Conservation (phyloP, 2,113 vertebrate genomes). For the Megaceryle torquata region DNA sequence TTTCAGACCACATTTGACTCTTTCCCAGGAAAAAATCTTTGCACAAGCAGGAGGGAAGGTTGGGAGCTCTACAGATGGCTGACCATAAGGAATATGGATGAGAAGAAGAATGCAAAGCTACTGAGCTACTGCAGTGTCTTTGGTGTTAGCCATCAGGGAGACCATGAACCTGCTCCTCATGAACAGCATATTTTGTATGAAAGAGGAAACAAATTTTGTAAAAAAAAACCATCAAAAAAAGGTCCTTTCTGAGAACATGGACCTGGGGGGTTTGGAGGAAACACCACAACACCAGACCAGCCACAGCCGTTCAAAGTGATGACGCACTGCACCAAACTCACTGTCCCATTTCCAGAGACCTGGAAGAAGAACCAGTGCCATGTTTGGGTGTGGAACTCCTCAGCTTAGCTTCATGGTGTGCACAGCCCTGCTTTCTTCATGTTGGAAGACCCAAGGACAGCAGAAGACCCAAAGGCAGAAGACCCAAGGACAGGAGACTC, state of each 20-base stretch:
- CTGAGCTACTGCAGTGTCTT: background rate
- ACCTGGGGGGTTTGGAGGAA: background rate
- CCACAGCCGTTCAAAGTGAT: accelerated
- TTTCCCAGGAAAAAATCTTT: background rate
- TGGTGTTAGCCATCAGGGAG: background rate
- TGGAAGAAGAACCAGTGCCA: accelerated
- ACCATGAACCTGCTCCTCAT: background rate
- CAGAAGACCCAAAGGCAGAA: background rate
- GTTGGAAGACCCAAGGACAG: background rate
- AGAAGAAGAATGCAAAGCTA: background rate
- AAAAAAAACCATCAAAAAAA: background rate
- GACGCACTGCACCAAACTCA: background rate
- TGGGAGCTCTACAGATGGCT: background rate
- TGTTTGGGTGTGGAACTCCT: background rate
- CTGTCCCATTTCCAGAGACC: background rate
- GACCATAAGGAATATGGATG: accelerated
- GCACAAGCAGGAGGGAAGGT: background rate
- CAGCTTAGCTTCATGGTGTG: background rate
- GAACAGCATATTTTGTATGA: background rate
- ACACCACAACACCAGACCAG: background rate
- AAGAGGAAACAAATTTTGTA: background rate
- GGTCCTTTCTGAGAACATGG: background rate
- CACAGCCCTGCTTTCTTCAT: background rate
- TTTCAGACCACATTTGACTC: background rate
- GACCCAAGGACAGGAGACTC: background rate